These are phyloP conservation scores for Lipophrys pholis DNA, from an alignment of 2,113 vertebrate species.

Conservation along the genomic window DNA sequence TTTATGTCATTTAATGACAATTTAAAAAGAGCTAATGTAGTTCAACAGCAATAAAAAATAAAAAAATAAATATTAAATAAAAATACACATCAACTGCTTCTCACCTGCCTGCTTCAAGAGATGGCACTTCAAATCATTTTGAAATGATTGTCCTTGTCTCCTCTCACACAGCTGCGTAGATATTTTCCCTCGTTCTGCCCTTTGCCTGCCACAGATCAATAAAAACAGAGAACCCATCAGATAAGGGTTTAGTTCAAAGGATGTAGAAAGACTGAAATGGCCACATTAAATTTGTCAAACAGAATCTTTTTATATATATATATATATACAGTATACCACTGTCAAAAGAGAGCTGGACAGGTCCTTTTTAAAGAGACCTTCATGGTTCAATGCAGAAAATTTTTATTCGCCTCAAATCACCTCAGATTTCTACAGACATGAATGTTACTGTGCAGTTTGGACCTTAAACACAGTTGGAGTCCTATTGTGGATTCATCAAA, in stretches of 20 bases:
- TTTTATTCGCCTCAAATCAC: no score
- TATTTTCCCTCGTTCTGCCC: background rate
- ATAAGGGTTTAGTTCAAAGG: slow-evolving; percentile 6
- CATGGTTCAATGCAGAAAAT: no score
- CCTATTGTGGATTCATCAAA: no score
- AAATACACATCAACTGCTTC: background rate
- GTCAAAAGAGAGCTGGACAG: no score
- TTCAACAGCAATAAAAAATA: no score
- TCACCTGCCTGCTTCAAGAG: background rate
- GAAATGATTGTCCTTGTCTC: background rate
- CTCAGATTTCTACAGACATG: no score
- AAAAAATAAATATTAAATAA: background rate
- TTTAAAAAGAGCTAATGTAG: no score
- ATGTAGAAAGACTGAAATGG: slow-evolving; percentile 3
- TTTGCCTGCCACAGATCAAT: slow-evolving; percentile 11
- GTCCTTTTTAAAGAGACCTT: no score
- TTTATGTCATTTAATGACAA: no score
- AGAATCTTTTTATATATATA: background rate
- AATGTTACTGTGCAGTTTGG: no score
- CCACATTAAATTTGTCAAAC: background rate
- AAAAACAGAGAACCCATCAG: slow-evolving; percentile 19
- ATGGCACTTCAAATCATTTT: background rate
- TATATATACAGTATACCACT: no score
- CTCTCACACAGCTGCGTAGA: slow-evolving; percentile 21
- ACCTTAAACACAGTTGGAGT: no score